phyloP scores from a whole-genome alignment of 2,888 invertebrate species.

The Ypsolopha sequella region DNA sequence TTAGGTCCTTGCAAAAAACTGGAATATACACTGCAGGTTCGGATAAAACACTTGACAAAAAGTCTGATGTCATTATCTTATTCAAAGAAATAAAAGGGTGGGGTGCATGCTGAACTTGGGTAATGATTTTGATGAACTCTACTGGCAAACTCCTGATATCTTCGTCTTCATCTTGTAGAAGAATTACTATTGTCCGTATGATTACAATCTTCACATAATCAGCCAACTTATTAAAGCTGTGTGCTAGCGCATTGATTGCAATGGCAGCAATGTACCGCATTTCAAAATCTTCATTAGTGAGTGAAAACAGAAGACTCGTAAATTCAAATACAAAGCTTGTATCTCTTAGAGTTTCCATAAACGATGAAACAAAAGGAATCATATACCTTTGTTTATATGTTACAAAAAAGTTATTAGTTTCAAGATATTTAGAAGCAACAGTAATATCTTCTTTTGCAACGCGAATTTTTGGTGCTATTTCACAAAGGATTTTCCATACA shows the following conservation, averaged over 20 bases:
- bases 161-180: conserved; percentile 69
- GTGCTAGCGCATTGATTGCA: conserved; percentile 47
- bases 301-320: conserved; percentile 24
- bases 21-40: conserved; percentile 19
- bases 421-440: conserved; percentile 17
- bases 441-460: conserved; percentile 17
- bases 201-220: conserved; percentile 35
- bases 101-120: conserved; percentile 12
- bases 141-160: conserved; percentile 53
- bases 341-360: conserved; percentile 15
- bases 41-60: conserved; percentile 26
- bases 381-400: conserved; percentile 38
- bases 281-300: conserved; percentile 32
- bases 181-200: conserved; percentile 44
- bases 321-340: conserved; percentile 18
- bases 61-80: conserved; percentile 28
- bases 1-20: conserved; percentile 25
- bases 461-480: conserved; percentile 28
- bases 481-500: conserved; percentile 41
- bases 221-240: conserved; percentile 22
- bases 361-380: conserved; percentile 38
- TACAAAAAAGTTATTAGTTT: conserved; percentile 12
- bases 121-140: conserved; percentile 32
- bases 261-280: conserved; percentile 45
- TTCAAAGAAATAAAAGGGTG: conserved; percentile 44